phyloP scores from a whole-genome alignment of 2,113 vertebrate genomes.

The Nothoprocta pentlandii region DNA sequence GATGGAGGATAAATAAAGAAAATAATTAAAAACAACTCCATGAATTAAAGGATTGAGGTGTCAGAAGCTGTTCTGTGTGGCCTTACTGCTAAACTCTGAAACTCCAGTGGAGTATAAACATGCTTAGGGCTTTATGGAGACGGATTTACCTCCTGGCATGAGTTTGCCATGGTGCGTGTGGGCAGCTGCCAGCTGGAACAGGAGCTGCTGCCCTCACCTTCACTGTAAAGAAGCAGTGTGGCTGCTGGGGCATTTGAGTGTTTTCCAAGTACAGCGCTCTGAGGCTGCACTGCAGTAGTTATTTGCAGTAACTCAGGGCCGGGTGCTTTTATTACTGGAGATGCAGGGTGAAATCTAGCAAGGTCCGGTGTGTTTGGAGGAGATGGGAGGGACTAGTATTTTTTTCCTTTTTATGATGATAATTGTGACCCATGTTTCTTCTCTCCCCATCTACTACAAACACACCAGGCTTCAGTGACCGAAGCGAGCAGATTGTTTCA shows the following conservation, averaged over 20 bases:
- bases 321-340: neutral
- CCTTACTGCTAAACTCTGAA: accelerated
- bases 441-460: conserved; percentile 70
- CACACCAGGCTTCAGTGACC: conserved; percentile 73
- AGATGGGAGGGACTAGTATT: conserved; percentile 63
- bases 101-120: neutral
- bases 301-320: neutral
- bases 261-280: accelerated
- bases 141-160: accelerated
- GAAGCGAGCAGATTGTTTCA: conserved; percentile 73
- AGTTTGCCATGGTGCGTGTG: accelerated
- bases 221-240: neutral
- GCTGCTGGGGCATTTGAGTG: accelerated
- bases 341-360: neutral
- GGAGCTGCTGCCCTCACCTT: neutral
- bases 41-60: neutral
- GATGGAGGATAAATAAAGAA: accelerated
- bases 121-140: neutral
- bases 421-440: conserved; percentile 68
- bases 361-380: conserved; percentile 69
- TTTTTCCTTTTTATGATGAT: conserved; percentile 49
- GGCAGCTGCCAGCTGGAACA: neutral
- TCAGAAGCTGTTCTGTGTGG: accelerated
- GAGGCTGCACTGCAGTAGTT: accelerated
- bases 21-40: too few species aligned